Percentiles rank a stretch among this genome's conserved stretches.
phyloP scores from a whole-genome alignment of 2,888 invertebrate genomes.

The Laothoe populi region DNA sequence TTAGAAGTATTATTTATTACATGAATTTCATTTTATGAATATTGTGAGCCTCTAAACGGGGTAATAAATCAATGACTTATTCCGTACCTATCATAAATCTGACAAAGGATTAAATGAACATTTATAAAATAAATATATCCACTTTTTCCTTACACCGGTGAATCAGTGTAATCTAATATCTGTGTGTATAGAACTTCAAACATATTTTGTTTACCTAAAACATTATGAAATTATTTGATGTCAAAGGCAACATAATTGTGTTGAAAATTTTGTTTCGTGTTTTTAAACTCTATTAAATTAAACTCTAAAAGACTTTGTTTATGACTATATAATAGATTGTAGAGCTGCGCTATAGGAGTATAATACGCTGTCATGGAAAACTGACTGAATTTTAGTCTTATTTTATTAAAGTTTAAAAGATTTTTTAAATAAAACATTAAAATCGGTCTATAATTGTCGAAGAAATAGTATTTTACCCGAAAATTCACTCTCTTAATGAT shows the following conservation, averaged over 20 bases:
- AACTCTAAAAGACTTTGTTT: too few relatives aligned
- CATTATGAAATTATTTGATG: neutral
- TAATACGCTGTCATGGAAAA: too few relatives aligned
- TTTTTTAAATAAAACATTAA: too few relatives aligned
- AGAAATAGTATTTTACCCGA: too few relatives aligned
- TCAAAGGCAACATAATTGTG: neutral
- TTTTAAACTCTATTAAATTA: too few relatives aligned
- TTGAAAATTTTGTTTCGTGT: too few relatives aligned
- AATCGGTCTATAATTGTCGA: too few relatives aligned
- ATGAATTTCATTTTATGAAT: neutral
- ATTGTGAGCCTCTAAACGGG: neutral
- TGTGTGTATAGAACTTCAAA: neutral
- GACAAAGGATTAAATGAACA: neutral
- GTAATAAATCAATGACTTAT: neutral
- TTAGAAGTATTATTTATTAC: neutral
- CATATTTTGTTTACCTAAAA: neutral
- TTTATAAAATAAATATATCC: neutral
- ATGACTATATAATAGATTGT: too few relatives aligned
- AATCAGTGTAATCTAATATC: neutral
- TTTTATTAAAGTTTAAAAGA: too few relatives aligned
- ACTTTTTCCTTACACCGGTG: neutral
- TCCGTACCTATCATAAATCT: neutral
- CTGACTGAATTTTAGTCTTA: too few relatives aligned
- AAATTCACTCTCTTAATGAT: too few relatives aligned
- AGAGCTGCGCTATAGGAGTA: too few relatives aligned